Evolutionary conservation across 2,113 vertebrate genomes (phyloP), one percentile per base, ranked within the genome.

Genomic region (Chaenogobius annularis): DNA sequence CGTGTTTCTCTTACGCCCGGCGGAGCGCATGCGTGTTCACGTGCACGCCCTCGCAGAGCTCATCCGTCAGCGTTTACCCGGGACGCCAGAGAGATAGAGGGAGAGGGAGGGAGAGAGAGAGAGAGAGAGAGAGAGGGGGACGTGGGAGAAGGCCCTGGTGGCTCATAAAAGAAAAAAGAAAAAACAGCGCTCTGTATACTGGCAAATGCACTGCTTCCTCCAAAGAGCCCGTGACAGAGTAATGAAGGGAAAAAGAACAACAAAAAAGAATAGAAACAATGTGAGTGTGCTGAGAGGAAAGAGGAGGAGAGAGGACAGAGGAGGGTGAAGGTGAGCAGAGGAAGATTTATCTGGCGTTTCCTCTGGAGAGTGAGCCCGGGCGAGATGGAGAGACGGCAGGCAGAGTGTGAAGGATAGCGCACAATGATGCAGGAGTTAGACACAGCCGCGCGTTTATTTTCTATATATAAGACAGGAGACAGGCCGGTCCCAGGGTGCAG

Each of bases 11-110:
- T 88, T 75, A 78, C 77, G 78, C 37, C 37, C 37, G 37, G 37
- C 37, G 37, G 37, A 40, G 37, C 37, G 5, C 67, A 79, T 6
- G 50, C 47, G 76, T 61, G 75, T 55, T 66, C 10, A 20, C 46
- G 83, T 12, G 79, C 52, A 43, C 47, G 8, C 69, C 73, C 78
- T 75, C 74, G 65, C 31, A 50, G 83, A 83, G 76, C 85, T 80
- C 89, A 92, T 93, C 88, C 81, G 87, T 92, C 92, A 91, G 79
- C 74, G 75, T 87, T 85, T 89, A 79, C 79, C 1, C 35, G 81
- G 84, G 83, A 83, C 46, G 22, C 66, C 5, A 73, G 67, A 58
- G 22, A 58, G 54, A 56, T 20, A 56, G 17, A 52, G 50, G n/a
- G 44, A 40, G 37, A 40, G 7, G 7, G 37, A 40, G 1, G 1